These are phyloP conservation scores for Syrphus vitripennis DNA, from an alignment of 2,888 invertebrate genomes.

Conservation along the genomic window DNA sequence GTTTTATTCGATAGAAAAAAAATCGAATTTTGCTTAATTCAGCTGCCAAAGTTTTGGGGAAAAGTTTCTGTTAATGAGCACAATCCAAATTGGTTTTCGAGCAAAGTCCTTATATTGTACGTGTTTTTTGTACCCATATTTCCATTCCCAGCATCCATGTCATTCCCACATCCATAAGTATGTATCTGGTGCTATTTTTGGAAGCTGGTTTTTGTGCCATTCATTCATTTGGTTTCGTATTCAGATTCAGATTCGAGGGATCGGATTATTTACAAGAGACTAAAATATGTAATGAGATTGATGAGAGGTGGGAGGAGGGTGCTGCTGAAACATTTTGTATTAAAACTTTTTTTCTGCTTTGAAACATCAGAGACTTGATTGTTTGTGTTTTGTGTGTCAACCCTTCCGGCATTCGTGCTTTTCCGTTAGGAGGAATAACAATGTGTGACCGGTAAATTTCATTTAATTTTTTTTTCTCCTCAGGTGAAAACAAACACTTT, in stretches of 20 bases:
- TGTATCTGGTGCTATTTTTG: neutral
- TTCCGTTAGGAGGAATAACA: neutral
- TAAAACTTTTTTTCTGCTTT: neutral
- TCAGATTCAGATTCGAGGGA: neutral
- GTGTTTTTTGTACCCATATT: neutral
- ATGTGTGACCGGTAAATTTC: slow-evolving; percentile 3
- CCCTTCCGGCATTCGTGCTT: neutral
- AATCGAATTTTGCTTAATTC: neutral
- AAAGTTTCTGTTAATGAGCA: slow-evolving; percentile 32
- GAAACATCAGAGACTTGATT: neutral
- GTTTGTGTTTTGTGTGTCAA: neutral
- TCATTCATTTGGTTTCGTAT: neutral
- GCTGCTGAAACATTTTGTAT: neutral
- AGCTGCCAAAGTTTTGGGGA: neutral
- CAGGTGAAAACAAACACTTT: slow-evolving; percentile 14
- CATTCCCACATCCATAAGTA: neutral
- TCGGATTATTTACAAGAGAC: neutral
- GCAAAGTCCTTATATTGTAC: neutral
- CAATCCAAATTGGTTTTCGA: slow-evolving; percentile 25
- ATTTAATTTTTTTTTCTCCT: neutral
- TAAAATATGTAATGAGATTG: neutral
- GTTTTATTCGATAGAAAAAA: neutral
- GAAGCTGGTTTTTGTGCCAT: neutral
- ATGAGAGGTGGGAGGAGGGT: neutral
- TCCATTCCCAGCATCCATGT: neutral